Base-by-base conservation (phyloP, 2,888 invertebrate genomes). In the Vannuccia rotundouncinata region DNA sequence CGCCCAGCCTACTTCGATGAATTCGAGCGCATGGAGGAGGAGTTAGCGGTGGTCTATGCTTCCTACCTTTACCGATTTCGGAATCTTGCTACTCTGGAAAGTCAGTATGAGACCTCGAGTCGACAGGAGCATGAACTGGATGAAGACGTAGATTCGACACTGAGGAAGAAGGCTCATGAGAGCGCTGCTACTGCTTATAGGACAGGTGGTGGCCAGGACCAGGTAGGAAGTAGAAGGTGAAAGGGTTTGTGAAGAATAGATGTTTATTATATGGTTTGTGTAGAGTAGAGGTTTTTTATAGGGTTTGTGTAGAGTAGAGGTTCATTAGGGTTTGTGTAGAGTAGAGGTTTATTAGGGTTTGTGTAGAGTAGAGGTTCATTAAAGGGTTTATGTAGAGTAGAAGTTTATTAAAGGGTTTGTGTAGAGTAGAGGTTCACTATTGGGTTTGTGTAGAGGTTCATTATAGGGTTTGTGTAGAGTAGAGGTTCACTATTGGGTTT, bases 1-100 rank as follows among this genome's bases (percentile, higher is more conserved):
- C 66, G 66, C 25, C 66, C 66, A 27, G 66, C 66, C 66, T 66
- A 66, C 66, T 66, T 66, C 66, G 66, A 66, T 27, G 66, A 66
- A 2, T 66, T 66, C 22, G 66, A 66, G 25, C 66, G 66, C 17
- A 66, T 66, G 66, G 66, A 66, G 22, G 66, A 66, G 66, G 66
- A 66, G 66, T 22, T 66, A 27, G 5, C 66, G 2, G 17, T 66
- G 10, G 25, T 22, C 66, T 66, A 66, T 27, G 66, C 10, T 2
- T 5, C 66, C 66, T 66, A 66, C 25, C 66, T 66, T 2, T 22
- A 66, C 22, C 66, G 66, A 27, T 66, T 66, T 27, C 66, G 66
- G 17, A 66, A 66, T 22, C 22, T 66, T 17, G 66, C 66, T 27
- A 66, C 66, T 27, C 66, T 66, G 66, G 66, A 66, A 27, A 22